These are phyloP conservation scores for Gibbula magus DNA, from an alignment of 2,888 invertebrate genomes.

Conservation along the genomic window DNA sequence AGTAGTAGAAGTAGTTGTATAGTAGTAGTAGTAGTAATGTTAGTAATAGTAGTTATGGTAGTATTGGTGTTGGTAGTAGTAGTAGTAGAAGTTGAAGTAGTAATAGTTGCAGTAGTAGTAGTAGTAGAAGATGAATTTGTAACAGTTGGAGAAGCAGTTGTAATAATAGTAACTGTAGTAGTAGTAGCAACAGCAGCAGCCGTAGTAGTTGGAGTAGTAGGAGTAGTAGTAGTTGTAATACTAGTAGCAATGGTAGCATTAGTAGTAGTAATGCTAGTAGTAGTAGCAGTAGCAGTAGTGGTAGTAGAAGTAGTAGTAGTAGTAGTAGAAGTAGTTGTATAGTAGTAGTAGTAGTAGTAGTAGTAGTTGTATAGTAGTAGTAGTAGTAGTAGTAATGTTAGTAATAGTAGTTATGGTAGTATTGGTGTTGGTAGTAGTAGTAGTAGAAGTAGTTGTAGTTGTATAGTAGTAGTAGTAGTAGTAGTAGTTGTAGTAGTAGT, in stretches of 20 bases:
- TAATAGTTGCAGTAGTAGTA: slow-evolving; percentile 22
- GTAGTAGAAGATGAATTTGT: slow-evolving; percentile 34
- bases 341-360: slow-evolving; percentile 38
- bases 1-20: too few relatives aligned
- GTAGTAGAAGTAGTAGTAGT: slow-evolving; percentile 36
- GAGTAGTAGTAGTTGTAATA: too few relatives aligned
- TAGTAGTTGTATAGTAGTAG: slow-evolving; percentile 33
- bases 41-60: too few relatives aligned
- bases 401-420: slow-evolving; percentile 28
- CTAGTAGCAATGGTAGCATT: slow-evolving; percentile 34
- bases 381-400: slow-evolving; percentile 32
- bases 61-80: too few relatives aligned
- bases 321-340: slow-evolving; percentile 26
- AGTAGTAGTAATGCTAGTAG: too few relatives aligned
- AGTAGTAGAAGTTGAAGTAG: too few relatives aligned
- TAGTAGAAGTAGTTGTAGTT: slow-evolving; percentile 32
- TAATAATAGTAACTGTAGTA: slow-evolving; percentile 19
- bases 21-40: too few relatives aligned
- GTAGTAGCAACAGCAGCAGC: slow-evolving; percentile 25
- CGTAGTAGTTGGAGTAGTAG: slow-evolving; percentile 31
- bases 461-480: slow-evolving; percentile 31
- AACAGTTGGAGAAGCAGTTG: slow-evolving; percentile 28
- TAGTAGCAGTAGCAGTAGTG: too few relatives aligned
- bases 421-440: slow-evolving; percentile 29
- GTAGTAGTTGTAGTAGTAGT: slow-evolving; percentile 28